Evolutionary conservation across 37 sponge, comb jelly and placozoan genomes (phyloP), one percentile per base, ranked within the genome.

Genomic region (Oopsacas minuta): DNA sequence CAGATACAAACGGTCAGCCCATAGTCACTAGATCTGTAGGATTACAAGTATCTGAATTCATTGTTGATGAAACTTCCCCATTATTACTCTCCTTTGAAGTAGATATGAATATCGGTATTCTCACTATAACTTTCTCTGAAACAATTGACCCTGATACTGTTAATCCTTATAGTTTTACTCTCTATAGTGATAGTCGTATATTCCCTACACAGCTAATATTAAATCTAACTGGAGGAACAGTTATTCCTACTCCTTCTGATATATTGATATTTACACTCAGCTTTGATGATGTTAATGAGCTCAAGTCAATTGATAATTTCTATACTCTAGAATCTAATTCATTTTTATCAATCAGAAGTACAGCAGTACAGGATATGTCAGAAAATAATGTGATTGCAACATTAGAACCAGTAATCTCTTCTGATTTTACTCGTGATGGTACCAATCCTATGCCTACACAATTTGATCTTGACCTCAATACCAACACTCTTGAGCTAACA

Each of bases 301-400:
- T 94, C 83, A 94, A 94, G 81, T 83, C 90, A 35, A 88, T 86
- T 37, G 88, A 86, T 20, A 84, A 87, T 52, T 90, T 92, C 82
- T 89, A 90, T 83, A 90, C 92, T 1, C 85, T 39, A 82, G 92
- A 92, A 51, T 89, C 92, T 39, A 92, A 91, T 52, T 90, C 91
- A 0, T 94, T 93, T 82, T 81, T 94, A 37, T 87, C 91, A 25
- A 85, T 92, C 12, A 82, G 84, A 51, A 39, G 82, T 28, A 85
- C 38, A 52, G 91, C 90, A 28, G 87, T 91, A 22, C 85, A 39
- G 0, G 95, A 94, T 52, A 91, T 52, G 23, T 83, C 88, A 36
- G 92, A 91, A 3, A 92, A 94, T 36, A 52, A 53, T 39, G 75
- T 94, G 12, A 82, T 38, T 32, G 83, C 88, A 36, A 91, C 89